Base-by-base conservation (phyloP, 2,113 vertebrate species). In the Eonycteris spelaea region DNA sequence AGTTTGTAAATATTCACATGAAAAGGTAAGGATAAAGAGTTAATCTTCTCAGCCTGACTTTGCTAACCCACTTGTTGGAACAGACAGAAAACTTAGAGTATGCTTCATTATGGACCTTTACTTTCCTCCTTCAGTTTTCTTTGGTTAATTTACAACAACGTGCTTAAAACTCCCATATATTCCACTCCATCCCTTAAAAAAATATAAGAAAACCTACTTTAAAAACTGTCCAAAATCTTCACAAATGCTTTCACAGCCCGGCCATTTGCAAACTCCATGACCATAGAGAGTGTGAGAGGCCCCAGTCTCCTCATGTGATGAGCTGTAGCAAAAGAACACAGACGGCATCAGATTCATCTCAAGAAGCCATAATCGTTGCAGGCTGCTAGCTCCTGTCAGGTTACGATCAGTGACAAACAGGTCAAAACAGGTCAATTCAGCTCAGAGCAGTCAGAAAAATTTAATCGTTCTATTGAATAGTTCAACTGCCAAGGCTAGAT, bases 221-320 rank as follows among this genome's bases (percentile, higher is more conserved):
- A 99, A 99, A 99, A 99, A 99, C 98, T 99, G 99, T 98, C 99
- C 99, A 97, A 99, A 99, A 99, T 99, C 99, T 98, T 99, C 99
- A 97, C 99, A 99, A 99, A 99, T 98, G 97, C 99, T 99, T 99
- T 99, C 99, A 97, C 99, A 99, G 98, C 99, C 99, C 84, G 99
- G 99, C 99, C 99, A 99, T 98, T 99, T 99, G 98, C 99, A 99
- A 98, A 99, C 99, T 93, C 99, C 99, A 96, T 99, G 99, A 97
- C 99, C 99, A 85, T 99, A 99, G 97, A 99, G 99, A 90, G 99
- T 99, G 98, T 99, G 99, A 96, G 99, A 99, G 91, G 99, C 99
- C 96, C 99, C 99, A 74, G 98, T 98, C 98, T 99, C 99, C 98
- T 99, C 99, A 85, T 99, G 99, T 98, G 99, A 99, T 55, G 99